phyloP scores from a whole-genome alignment of 2,888 invertebrate species.

The Dexiosoma caninum region DNA sequence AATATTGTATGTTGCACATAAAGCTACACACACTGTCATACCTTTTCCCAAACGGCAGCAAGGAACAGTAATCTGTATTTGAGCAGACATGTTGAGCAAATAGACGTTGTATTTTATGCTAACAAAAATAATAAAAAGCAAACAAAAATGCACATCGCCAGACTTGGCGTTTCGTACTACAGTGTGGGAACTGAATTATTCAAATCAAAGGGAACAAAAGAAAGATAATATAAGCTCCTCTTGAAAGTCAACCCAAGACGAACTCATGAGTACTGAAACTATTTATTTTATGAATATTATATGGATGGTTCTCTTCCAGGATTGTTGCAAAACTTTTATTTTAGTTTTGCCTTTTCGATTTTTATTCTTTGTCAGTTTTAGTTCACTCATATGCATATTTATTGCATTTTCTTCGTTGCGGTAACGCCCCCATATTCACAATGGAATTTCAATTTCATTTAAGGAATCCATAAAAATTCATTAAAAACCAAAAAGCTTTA shows the following conservation, averaged over 20 bases:
- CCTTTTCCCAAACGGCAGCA: neutral
- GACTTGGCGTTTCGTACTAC: neutral
- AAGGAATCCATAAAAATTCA: conserved; percentile 52
- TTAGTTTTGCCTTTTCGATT: conserved; percentile 12
- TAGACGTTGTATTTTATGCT: conserved; percentile 1
- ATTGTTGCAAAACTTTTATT: conserved; percentile 57
- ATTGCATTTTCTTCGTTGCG: conserved; percentile 76
- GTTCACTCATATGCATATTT: conserved; percentile 75
- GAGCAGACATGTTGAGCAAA: conserved; percentile 30
- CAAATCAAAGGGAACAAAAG: conserved; percentile 68
- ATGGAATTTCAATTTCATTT: conserved; percentile 76
- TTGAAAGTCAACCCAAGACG: neutral
- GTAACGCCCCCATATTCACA: conserved; percentile 75
- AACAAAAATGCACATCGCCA: conserved; percentile 44
- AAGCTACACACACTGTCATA: conserved; percentile 28
- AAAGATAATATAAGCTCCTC: conserved; percentile 26
- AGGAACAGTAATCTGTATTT: conserved; percentile 33
- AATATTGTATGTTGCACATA: conserved; percentile 50
- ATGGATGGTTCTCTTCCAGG: conserved; percentile 21
- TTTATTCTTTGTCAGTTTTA: conserved; percentile 36
- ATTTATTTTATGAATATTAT: conserved; percentile 36
- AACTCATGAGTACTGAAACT: conserved; percentile 22
- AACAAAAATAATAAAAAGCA: neutral
- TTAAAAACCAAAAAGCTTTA: conserved; percentile 40
- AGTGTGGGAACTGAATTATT: conserved; percentile 76